Base-by-base conservation (phyloP, 2,888 invertebrate species). In the Agrilus cyanescens region DNA sequence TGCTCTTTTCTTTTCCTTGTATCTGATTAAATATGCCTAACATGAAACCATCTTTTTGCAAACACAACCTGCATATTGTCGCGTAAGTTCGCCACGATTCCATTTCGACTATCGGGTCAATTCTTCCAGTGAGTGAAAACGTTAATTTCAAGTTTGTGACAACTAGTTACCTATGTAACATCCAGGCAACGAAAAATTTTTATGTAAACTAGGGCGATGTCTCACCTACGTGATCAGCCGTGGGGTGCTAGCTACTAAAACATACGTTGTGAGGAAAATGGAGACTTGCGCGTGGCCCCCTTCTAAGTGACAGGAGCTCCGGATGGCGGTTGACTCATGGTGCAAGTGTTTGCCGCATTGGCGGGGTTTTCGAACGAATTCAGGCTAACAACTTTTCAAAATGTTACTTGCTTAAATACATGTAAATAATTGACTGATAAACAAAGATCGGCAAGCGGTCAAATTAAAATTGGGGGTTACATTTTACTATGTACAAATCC, bases 21-120 rank as follows among this genome's bases (percentile, higher is more conserved):
- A 70, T 67, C 53, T 73, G 70, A 53, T 75, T 75, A 61, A 76
- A 80, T 57, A 81, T 75, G 41, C 80, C 76, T 49, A 75, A 67
- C 63, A 75, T 72, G 50, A 77, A 72, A 41, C 76, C 72, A 56
- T 76, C 76, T 58, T 74, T 73, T 52, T 71, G 71, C 55, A 82
- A 67, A 60, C 82, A 82, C 49, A 82, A 65, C 29, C 82, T 73
- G 66, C 82, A 82, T 43, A 79, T 71, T 49, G 72, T 69, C 63
- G 76, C 73, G 60, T 76, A 76, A 68, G 74, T 75, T 40, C 72
- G 67, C 61, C 76, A 73, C 51, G 72, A 70, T 36, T 62, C 62
- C 32, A 36, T 33, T 32, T 40, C 41, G n/a, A 12, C 57, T 63
- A 71, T 50, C 70, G 69, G 66, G 70, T 72, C 65, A 20, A 15